Evolutionary conservation across 30 jellyfish, hydroid and myxozoan genomes (phyloP).

Genomic region (Phacellophora camtschatica): DNA sequence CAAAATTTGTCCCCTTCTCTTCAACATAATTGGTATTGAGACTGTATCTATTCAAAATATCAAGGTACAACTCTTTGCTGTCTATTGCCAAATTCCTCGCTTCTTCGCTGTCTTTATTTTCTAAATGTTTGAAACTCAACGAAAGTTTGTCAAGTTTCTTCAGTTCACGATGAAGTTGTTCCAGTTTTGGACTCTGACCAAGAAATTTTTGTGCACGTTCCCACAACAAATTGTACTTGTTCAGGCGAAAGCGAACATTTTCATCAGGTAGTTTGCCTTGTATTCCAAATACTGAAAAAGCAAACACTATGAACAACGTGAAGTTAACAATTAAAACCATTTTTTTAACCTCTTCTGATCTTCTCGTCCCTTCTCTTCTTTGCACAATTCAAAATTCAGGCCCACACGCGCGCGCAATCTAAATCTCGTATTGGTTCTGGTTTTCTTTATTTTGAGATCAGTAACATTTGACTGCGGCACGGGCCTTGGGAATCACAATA

Average conservation of each 20-base stretch:
- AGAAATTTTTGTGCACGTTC: conserved; percentile 62
- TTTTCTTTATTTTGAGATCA: no score
- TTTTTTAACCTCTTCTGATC: no score
- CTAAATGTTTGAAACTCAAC: conserved; percentile 34
- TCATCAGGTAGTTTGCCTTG: no score
- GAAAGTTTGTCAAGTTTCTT: conserved; percentile 55
- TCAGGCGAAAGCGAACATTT: no score
- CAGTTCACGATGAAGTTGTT: conserved; percentile 16
- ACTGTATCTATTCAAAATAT: conserved; percentile 52
- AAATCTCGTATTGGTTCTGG: no score
- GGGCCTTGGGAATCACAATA: no score
- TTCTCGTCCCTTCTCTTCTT: no score
- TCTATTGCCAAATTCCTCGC: conserved; percentile 20
- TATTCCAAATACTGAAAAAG: no score
- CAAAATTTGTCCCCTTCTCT: neutral
- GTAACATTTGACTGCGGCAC: no score
- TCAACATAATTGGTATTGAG: conserved; percentile 13
- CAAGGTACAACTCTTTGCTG: conserved; percentile 14
- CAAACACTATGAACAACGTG: neutral
- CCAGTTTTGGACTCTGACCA: conserved; percentile 38
- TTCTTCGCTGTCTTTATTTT: conserved; percentile 28
- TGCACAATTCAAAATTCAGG: no score
- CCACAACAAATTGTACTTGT: conserved; percentile 49
- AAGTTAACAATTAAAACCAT: no score
- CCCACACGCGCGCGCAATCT: no score